These are phyloP conservation scores for Diabrotica undecimpunctata DNA, from an alignment of 1,140 invertebrate genomes.

Conservation along the genomic window DNA sequence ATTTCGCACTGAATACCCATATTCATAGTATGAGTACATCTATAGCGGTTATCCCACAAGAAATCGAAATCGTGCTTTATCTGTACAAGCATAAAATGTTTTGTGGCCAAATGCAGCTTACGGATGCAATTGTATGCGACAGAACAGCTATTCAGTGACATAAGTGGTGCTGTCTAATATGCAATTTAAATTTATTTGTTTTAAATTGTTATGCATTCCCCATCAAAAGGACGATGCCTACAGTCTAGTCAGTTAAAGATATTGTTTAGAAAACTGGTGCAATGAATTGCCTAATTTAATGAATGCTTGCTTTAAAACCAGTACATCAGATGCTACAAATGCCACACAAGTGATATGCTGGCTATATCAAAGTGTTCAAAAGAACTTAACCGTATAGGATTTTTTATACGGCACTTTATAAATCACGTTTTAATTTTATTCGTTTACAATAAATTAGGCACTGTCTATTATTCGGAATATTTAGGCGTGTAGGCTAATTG, in stretches of 20 bases:
- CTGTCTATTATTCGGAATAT: too few relatives aligned
- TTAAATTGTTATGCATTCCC: not conserved
- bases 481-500: too few relatives aligned
- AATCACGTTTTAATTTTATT: too few relatives aligned
- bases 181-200: conserved; percentile 10
- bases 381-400: too few relatives aligned
- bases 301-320: too few relatives aligned
- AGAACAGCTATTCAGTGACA: not conserved
- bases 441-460: too few relatives aligned
- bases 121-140: conserved; percentile 5
- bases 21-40: not conserved
- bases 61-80: conserved; percentile 7
- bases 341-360: too few relatives aligned
- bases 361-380: too few relatives aligned
- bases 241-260: not conserved
- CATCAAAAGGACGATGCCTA: too few relatives aligned
- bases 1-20: not conserved
- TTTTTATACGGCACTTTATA: too few relatives aligned
- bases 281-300: not conserved
- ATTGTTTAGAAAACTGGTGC: not conserved
- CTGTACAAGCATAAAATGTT: conserved; percentile 4
- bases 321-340: too few relatives aligned
- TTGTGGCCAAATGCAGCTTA: conserved; percentile 1
- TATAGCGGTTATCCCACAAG: not conserved
- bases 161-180: conserved; percentile 12